A percentile compares a stretch with the other conserved stretches of the same genome.
Conservation (phyloP, 2,888 invertebrate genomes). For the Apoderus coryli region DNA sequence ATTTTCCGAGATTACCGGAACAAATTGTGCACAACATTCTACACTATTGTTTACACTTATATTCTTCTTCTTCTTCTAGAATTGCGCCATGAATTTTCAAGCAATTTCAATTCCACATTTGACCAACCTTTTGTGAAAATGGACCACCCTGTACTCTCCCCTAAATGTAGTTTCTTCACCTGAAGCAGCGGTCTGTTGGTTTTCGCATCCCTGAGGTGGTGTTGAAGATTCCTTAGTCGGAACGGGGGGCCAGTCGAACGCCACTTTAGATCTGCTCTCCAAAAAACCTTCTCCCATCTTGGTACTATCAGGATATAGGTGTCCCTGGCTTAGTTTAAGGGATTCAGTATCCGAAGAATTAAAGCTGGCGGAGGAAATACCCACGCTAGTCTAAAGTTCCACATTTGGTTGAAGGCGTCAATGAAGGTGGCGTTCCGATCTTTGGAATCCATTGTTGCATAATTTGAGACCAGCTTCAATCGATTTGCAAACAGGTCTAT, state of each 20-base stretch:
- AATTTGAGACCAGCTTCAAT: constrained; percentile 14
- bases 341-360: constrained; percentile 19
- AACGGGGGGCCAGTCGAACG: constrained; percentile 20
- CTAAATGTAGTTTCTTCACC: too few relatives aligned
- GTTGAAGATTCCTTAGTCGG: constrained; percentile 13
- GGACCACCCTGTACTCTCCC: too few relatives aligned
- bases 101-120: too few relatives aligned
- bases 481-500: constrained; percentile 15
- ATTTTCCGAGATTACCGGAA: too few relatives aligned
- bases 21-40: too few relatives aligned
- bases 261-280: constrained; percentile 22
- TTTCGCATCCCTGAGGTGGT: too few relatives aligned
- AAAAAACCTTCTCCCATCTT: constrained; percentile 20
- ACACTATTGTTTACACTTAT: too few relatives aligned
- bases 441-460: constrained; percentile 13
- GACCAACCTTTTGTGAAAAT: too few relatives aligned
- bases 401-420: constrained; percentile 16
- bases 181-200: too few relatives aligned
- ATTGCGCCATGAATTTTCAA: too few relatives aligned
- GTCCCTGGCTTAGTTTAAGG: constrained; percentile 18
- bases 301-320: constrained; percentile 19
- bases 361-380: constrained; percentile 23
- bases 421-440: constrained; percentile 12
- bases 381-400: constrained; percentile 17
- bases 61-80: too few relatives aligned